Conservation (phyloP, 2,888 invertebrate species). For the Nebria brevicollis region DNA sequence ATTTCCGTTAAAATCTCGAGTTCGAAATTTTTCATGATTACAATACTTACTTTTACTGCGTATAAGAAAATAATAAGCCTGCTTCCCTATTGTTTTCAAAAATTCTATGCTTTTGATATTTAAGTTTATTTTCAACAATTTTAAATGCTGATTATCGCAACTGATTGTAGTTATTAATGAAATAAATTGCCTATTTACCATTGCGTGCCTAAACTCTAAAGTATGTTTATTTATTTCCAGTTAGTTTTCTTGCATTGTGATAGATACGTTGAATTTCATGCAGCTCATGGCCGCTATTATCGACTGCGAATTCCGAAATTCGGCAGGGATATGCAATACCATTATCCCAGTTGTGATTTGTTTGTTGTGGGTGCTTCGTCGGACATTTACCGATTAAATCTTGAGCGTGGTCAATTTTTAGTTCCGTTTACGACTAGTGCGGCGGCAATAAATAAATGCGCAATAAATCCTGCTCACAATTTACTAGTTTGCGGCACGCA, state of each 20-base stretch:
- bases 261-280: slow-evolving; percentile 95
- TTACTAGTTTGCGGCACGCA: slow-evolving; percentile 87
- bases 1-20: no score
- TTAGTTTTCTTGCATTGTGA: slow-evolving; percentile 90
- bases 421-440: slow-evolving; percentile 83
- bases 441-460: slow-evolving; percentile 82
- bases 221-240: slow-evolving; percentile 65
- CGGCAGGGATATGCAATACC: slow-evolving; percentile 93
- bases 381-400: slow-evolving; percentile 93
- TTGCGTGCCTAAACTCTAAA: no score
- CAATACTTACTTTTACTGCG: no score
- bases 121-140: no score
- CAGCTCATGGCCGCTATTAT: slow-evolving; percentile 91
- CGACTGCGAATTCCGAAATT: slow-evolving; percentile 92
- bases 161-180: no score
- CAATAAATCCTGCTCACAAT: slow-evolving; percentile 89
- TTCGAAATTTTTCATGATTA: no score
- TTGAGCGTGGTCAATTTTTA: slow-evolving; percentile 95
- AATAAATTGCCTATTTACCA: no score
- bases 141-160: no score
- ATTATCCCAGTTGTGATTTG: slow-evolving; percentile 89
- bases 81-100: no score
- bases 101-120: no score
- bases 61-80: no score
- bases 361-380: slow-evolving; percentile 88